These are phyloP conservation scores for Plecotus auritus DNA, from an alignment of 2,113 vertebrate species.

Conservation along the genomic window DNA sequence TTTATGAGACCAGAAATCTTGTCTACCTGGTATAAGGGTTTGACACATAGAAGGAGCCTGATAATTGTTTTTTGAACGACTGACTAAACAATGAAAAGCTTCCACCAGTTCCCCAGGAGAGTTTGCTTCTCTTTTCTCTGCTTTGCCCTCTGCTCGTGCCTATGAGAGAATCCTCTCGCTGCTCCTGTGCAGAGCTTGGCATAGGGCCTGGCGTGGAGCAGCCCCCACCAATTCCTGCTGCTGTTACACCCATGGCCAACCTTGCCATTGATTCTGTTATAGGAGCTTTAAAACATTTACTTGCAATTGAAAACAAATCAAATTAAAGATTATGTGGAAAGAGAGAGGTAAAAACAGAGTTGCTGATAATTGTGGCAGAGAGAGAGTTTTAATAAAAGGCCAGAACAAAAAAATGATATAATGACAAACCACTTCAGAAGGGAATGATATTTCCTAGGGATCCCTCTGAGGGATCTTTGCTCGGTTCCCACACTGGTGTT, in stretches of 20 bases:
- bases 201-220: not conserved
- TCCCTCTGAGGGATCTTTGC: not conserved
- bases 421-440: not conserved
- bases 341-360: not conserved
- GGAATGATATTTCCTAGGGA: not conserved
- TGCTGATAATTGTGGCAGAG: too few relatives aligned
- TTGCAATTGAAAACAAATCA: not conserved
- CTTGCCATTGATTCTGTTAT: too few relatives aligned
- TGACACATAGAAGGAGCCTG: too few relatives aligned
- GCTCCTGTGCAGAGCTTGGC: not conserved
- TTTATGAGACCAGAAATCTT: not conserved
- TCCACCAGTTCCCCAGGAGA: not conserved
- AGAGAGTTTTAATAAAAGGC: not conserved
- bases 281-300: not conserved
- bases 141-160: too few relatives aligned
- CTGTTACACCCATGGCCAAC: accelerated
- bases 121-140: not conserved
- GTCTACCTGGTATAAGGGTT: not conserved
- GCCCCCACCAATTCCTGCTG: accelerated
- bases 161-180: not conserved
- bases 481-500: not conserved
- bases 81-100: not conserved
- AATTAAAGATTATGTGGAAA: not conserved
- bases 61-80: accelerated
- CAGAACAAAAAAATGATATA: not conserved